Conservation (phyloP, 2,888 invertebrate species). For the Lepetodrilus schrolli region DNA sequence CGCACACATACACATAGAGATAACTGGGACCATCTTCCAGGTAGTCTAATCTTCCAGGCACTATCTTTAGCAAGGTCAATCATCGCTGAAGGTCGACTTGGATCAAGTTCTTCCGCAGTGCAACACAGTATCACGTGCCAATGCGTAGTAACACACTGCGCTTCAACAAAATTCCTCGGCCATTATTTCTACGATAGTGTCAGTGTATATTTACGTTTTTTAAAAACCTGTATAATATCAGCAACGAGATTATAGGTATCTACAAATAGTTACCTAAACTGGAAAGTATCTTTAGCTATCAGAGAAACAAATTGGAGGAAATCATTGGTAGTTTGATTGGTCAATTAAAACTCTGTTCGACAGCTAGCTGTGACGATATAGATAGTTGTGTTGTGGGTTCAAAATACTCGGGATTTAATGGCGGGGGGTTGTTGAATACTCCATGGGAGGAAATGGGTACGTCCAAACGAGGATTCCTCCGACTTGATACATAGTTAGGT, state of each 20-base stretch:
- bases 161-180: background rate
- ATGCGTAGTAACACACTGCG: background rate
- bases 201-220: too few relatives aligned
- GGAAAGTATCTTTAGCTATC: too few relatives aligned
- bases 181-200: too few relatives aligned
- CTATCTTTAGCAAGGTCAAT: constrained; percentile 1
- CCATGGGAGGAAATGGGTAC: background rate
- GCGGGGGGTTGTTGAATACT: background rate
- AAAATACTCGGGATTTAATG: background rate
- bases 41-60: background rate
- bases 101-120: background rate
- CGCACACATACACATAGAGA: too few relatives aligned
- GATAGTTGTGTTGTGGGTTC: too few relatives aligned
- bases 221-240: too few relatives aligned
- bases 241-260: too few relatives aligned
- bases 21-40: background rate
- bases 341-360: too few relatives aligned
- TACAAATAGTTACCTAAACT: too few relatives aligned
- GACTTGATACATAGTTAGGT: background rate
- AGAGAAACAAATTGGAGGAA: too few relatives aligned
- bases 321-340: too few relatives aligned
- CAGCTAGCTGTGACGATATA: too few relatives aligned
- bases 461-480: background rate
- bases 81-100: background rate
- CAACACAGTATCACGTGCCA: background rate